A percentile compares a stretch with the other conserved stretches of the same genome.
Conservation (phyloP, 2,113 vertebrate species). For the Scolopax mira region DNA sequence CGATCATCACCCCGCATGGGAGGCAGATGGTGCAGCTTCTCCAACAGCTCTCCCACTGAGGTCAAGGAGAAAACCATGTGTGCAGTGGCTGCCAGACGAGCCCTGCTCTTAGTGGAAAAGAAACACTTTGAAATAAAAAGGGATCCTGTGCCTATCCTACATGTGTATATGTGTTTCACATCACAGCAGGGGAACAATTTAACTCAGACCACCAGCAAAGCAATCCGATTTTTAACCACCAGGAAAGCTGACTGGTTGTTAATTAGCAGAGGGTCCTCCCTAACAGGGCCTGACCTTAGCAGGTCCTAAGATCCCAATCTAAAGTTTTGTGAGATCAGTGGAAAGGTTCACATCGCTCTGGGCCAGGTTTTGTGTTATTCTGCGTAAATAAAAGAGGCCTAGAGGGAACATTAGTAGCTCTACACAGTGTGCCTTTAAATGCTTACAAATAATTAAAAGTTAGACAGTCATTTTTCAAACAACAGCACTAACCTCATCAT, state of each 20-base stretch:
- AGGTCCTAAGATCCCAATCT: neutral
- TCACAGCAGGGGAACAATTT: neutral
- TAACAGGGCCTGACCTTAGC: neutral
- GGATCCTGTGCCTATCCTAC: neutral
- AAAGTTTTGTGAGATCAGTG: neutral
- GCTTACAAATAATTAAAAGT: neutral
- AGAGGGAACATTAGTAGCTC: neutral
- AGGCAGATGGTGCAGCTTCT: neutral
- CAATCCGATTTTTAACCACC: neutral
- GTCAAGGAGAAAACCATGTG: neutral
- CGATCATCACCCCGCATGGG: neutral
- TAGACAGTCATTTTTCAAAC: neutral
- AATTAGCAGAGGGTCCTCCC: neutral
- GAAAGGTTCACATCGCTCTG: neutral
- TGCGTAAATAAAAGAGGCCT: neutral
- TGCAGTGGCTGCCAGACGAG: neutral
- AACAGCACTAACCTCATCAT: neutral
- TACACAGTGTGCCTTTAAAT: neutral
- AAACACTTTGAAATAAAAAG: neutral
- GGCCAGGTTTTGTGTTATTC: neutral
- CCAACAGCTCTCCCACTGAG: neutral
- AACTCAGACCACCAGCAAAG: neutral
- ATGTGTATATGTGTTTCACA: neutral
- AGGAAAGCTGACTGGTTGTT: neutral
- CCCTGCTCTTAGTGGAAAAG: neutral